A percentile compares a stretch with the other conserved stretches of the same genome.
Conservation (phyloP, 2,113 vertebrate species). For the Zeus faber region DNA sequence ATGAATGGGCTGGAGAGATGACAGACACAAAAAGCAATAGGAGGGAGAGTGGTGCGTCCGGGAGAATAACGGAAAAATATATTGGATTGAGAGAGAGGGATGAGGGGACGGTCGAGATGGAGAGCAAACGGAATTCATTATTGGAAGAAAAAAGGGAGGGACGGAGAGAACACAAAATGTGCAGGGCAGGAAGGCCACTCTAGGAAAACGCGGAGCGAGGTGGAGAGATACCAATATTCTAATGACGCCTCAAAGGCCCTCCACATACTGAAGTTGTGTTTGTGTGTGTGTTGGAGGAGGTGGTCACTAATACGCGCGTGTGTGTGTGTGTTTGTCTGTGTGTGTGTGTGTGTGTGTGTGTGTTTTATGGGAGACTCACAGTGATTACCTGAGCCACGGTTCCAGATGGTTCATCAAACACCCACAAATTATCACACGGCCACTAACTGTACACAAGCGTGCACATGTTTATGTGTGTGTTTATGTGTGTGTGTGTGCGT, state of each 20-base stretch:
- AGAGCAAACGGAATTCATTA: slow-evolving; percentile 24
- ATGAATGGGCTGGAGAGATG: slow-evolving; percentile 58
- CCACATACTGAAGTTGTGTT: too few species aligned
- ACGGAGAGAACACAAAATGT: too few species aligned
- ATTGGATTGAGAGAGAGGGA: slow-evolving; percentile 16
- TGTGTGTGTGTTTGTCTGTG: slow-evolving; percentile 14
- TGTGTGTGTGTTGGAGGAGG: too few species aligned
- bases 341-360: slow-evolving; percentile 8
- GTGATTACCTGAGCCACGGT: slow-evolving; percentile 34
- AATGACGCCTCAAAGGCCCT: too few species aligned
- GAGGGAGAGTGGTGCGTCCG: slow-evolving; percentile 25
- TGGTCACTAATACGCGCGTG: background rate
- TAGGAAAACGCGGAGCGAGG: too few species aligned
- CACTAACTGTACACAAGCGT: slow-evolving; percentile 57
- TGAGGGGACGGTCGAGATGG: slow-evolving; percentile 11
- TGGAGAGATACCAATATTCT: too few species aligned
- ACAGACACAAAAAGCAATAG: slow-evolving; percentile 58
- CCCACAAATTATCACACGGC: slow-evolving; percentile 60
- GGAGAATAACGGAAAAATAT: slow-evolving; percentile 23
- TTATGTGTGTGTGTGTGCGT: slow-evolving; percentile 58
- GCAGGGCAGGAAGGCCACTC: too few species aligned
- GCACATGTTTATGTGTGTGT: too few species aligned
- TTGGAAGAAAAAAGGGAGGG: too few species aligned
- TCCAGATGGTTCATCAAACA: slow-evolving; percentile 70
- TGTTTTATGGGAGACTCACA: slow-evolving; percentile 22